Evolutionary conservation across 2,888 invertebrate genomes (phyloP).

Genomic region (Lacanobia wlatinum): DNA sequence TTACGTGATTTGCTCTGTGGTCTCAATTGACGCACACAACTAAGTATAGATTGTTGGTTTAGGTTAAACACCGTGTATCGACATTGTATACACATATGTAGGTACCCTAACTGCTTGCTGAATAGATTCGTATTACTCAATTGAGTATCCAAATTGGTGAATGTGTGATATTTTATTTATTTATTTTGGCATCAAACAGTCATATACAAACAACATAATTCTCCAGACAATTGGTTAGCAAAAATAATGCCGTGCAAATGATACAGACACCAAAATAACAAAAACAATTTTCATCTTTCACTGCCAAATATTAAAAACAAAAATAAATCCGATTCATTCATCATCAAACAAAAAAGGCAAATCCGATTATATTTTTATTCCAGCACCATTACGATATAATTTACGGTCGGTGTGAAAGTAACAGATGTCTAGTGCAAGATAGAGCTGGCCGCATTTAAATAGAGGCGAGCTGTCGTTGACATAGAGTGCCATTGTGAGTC

Average conservation of each 20-base stretch:
- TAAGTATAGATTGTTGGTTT: conserved; percentile 1
- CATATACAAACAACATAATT: too few relatives aligned
- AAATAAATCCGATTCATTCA: conserved; percentile 50
- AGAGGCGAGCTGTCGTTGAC: conserved; percentile 83
- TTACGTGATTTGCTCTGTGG: conserved; percentile 13
- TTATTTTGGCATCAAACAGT: too few relatives aligned
- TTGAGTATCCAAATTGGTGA: too few relatives aligned
- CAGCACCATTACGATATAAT: conserved; percentile 73
- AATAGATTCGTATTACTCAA: neutral
- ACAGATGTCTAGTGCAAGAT: conserved; percentile 84
- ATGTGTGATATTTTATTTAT: neutral
- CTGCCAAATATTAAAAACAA: conserved; percentile 12
- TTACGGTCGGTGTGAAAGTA: conserved; percentile 80
- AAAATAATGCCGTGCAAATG: neutral
- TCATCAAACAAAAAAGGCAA: conserved; percentile 55
- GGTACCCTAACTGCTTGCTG: neutral
- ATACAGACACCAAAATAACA: conserved; percentile 1
- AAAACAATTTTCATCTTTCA: conserved; percentile 14
- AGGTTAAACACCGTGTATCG: conserved; percentile 13
- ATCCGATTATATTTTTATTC: conserved; percentile 68
- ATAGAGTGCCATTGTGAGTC: conserved; percentile 84
- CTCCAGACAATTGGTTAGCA: too few relatives aligned
- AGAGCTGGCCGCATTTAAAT: conserved; percentile 80
- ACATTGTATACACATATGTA: conserved; percentile 10
- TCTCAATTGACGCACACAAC: conserved; percentile 6